Percentiles rank a stretch among this genome's conserved stretches.
Conservation (phyloP, 2,113 vertebrate genomes). For the Sinocyclocheilus maitianheensis region DNA sequence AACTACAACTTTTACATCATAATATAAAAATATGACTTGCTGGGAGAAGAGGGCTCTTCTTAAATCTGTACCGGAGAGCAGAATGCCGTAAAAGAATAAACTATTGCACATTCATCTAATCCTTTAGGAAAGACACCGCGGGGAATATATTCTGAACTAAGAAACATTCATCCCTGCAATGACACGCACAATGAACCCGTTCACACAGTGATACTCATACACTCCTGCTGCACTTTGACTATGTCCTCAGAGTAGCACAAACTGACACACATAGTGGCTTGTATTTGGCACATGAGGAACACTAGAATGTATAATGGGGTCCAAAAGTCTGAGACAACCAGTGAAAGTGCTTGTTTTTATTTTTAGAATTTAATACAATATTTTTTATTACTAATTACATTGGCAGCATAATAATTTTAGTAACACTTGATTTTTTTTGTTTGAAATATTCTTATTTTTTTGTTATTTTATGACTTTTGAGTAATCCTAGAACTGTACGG, state of each 20-base stretch:
- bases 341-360: background rate
- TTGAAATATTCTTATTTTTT: no score
- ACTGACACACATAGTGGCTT: slow-evolving; percentile 38
- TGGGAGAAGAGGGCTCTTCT: slow-evolving; percentile 60
- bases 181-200: slow-evolving; percentile 44
- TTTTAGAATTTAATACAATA: background rate
- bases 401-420: no score
- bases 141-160: slow-evolving; percentile 56
- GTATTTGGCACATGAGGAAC: slow-evolving; percentile 55
- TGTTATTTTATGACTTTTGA: no score
- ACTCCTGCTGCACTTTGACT: background rate
- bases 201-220: slow-evolving; percentile 49
- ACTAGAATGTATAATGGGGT: background rate
- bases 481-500: background rate
- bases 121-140: slow-evolving; percentile 52
- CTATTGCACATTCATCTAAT: slow-evolving; percentile 73
- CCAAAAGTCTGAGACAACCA: slow-evolving; percentile 4
- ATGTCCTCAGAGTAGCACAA: slow-evolving; percentile 31
- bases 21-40: slow-evolving; percentile 71
- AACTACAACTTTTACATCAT: slow-evolving; percentile 59
- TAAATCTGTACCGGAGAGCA: slow-evolving; percentile 49
- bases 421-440: no score
- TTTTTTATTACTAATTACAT: background rate
- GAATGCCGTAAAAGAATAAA: slow-evolving; percentile 64
- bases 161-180: slow-evolving; percentile 37